Evolutionary conservation across 1,140 invertebrate species (phyloP), one percentile per base, ranked within the genome.

Genomic region (Temnothorax curvispinosus): DNA sequence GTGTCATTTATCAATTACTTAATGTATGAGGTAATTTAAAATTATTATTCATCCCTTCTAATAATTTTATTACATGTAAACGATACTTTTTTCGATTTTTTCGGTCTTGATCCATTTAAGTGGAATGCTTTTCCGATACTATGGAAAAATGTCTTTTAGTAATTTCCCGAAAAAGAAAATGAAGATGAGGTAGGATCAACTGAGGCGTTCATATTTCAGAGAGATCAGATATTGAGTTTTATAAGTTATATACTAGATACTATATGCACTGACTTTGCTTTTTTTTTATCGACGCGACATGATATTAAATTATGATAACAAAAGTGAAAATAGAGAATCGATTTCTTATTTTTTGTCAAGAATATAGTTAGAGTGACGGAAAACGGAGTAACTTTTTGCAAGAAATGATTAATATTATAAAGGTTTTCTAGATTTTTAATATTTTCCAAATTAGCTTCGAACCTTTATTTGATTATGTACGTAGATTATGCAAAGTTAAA

Each of bases 151-250:
- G 8, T 41, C 2, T 35, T 7, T 15, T n/a, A 11, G 7, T 71
- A 81, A 81, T 81, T 81, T 72, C 9, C 15, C 21, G 5, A 69
- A 27, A 27, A 54, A n/a, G 38, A 71, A 81, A 69, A 71, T 71
- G 52, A 67, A 44, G 38, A 72, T 56, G 21, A 32, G n/a, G 0
- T 9, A 15, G n/a, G 52, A 72, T 56, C 62, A 81, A 71, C 38
- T 21, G 75, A 18, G 8, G 15, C 5, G n/a, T 54, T 81, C 18
- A 41, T 38, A 32, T 58, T 56, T 81, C 6, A 58, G 9, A 11
- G 6, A 3, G 65, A 71, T 78, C 9, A 47, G 58, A 77, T 71
- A 44, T 81, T n/a, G 38, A 44, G 11, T 21, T 71, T 71, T 81
- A 44, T 80, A 67, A 47, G 38, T 71, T 71, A 32, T 69, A 41